phyloP scores from a whole-genome alignment of 35 echinoderm and acorn worm genomes.

The Hemicentrotus pulcherrimus region DNA sequence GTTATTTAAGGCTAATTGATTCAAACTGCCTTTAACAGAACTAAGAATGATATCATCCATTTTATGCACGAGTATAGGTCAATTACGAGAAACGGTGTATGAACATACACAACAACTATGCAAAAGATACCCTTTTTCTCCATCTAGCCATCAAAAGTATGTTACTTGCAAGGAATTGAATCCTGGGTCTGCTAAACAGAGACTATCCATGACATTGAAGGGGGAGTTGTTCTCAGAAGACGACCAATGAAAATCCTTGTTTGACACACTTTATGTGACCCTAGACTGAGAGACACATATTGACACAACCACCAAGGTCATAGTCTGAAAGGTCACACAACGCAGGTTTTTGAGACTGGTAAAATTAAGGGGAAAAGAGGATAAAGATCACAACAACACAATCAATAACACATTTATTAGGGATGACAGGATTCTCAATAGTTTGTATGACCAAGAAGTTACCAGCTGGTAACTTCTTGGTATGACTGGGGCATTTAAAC shows the following conservation, averaged over 20 bases:
- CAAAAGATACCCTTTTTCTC: too few species aligned
- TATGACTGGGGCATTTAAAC: too few species aligned
- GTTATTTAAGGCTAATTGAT: too few species aligned
- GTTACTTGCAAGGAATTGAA: not conserved
- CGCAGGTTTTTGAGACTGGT: not conserved
- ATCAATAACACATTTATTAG: not conserved
- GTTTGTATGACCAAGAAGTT: too few species aligned
- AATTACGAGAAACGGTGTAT: too few species aligned
- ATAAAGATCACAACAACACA: not conserved
- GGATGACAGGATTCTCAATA: not conserved
- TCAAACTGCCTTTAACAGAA: too few species aligned
- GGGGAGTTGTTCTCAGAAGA: not conserved
- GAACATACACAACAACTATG: too few species aligned
- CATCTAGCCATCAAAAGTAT: not conserved
- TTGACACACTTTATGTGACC: not conserved
- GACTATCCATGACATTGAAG: conserved; percentile 3
- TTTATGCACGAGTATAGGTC: too few species aligned
- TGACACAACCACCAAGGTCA: not conserved
- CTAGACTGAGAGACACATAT: not conserved
- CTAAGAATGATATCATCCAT: too few species aligned
- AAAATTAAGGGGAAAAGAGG: not conserved
- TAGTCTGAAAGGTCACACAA: not conserved
- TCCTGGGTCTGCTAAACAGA: not conserved
- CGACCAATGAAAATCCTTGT: not conserved
- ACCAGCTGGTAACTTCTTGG: too few species aligned